A percentile compares a stretch with the other conserved stretches of the same genome.
phyloP scores from a whole-genome alignment of 2,797 vertebrate genomes.

The Columba guinea region DNA sequence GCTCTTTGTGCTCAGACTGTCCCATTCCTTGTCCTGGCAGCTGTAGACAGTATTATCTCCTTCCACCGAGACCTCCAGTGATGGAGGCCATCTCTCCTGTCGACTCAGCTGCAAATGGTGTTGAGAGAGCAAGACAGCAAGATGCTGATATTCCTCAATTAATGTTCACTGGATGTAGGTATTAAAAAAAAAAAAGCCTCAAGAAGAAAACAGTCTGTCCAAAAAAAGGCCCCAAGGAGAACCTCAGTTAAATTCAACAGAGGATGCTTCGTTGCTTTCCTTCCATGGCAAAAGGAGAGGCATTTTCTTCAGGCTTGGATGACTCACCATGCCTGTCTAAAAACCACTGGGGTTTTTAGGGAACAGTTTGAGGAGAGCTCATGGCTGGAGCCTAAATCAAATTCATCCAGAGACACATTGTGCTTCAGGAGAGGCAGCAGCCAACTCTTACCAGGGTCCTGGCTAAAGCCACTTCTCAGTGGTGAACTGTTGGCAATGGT shows the following conservation, averaged over 20 bases:
- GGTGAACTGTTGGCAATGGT: background rate
- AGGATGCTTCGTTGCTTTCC: background rate
- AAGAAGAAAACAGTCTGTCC: background rate
- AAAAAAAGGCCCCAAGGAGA: background rate
- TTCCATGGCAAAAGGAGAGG: background rate
- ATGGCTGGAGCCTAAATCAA: background rate
- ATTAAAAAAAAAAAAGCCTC: background rate
- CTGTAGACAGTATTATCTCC: background rate
- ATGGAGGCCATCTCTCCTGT: background rate
- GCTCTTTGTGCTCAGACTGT: background rate
- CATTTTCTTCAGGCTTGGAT: background rate
- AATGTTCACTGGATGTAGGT: background rate
- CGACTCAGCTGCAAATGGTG: background rate
- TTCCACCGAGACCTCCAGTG: background rate
- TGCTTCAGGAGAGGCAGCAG: background rate
- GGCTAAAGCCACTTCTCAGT: background rate
- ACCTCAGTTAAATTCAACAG: background rate
- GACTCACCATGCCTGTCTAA: background rate
- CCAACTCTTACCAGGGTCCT: background rate
- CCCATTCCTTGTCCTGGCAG: background rate
- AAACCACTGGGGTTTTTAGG: background rate
- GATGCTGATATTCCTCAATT: background rate
- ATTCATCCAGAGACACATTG: background rate
- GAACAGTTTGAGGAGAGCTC: background rate
- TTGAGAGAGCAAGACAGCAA: background rate